Evolutionary conservation across 1,140 invertebrate species (phyloP).

Genomic region (Lutraria rhynchaena): DNA sequence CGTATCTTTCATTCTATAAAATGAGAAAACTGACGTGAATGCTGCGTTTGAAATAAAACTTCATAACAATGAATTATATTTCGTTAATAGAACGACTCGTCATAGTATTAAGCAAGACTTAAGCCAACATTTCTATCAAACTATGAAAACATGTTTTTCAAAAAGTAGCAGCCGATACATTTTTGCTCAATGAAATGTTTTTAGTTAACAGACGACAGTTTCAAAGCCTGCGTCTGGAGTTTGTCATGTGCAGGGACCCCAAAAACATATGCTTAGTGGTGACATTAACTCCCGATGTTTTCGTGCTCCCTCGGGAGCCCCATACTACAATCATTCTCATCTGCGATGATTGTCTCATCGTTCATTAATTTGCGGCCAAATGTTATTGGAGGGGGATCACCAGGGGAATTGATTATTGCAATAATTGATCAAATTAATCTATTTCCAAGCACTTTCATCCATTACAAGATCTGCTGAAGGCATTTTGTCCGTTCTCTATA

Average conservation of each 20-base stretch:
- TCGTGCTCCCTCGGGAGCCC: constrained; percentile 5
- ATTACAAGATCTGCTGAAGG: constrained; percentile 43
- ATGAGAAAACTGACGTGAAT: too few species aligned
- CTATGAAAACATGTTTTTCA: too few species aligned
- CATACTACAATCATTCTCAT: constrained; percentile 46
- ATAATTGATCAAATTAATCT: constrained; percentile 67
- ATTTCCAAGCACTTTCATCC: constrained; percentile 58
- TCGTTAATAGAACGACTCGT: too few species aligned
- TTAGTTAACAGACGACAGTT: too few species aligned
- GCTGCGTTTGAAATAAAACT: too few species aligned
- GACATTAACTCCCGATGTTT: constrained; percentile 49
- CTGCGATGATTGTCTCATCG: constrained; percentile 58
- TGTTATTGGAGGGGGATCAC: constrained; percentile 48
- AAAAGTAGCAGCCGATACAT: too few species aligned
- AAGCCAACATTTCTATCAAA: too few species aligned
- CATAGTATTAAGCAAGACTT: too few species aligned
- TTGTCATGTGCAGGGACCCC: background rate
- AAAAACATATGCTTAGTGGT: constrained; percentile 42
- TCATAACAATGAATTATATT: too few species aligned
- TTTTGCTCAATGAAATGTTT: too few species aligned
- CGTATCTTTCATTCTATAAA: too few species aligned
- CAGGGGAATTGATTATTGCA: constrained; percentile 58
- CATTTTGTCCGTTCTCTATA: constrained; percentile 30
- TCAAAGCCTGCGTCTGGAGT: too few species aligned
- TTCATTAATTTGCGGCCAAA: constrained; percentile 61